Conservation (phyloP, 2,888 invertebrate genomes). For the Schizotus pectinicornis region DNA sequence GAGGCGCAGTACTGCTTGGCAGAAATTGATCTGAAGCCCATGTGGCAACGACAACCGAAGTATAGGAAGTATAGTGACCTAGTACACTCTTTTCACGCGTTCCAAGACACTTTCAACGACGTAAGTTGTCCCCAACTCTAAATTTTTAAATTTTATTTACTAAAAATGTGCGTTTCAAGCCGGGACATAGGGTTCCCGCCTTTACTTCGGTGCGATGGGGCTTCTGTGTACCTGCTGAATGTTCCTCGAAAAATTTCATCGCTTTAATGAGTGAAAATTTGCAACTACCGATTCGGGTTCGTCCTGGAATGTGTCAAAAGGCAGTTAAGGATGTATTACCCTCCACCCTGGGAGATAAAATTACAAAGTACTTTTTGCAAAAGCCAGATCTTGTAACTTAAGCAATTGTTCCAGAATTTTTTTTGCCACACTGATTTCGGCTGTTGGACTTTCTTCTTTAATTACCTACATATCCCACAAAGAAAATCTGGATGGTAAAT, state of each 20-base stretch:
- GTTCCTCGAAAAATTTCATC: slow-evolving; percentile 62
- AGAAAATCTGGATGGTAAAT: neutral
- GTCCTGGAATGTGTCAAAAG: slow-evolving; percentile 44
- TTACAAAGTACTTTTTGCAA: slow-evolving; percentile 33
- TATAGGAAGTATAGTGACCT: slow-evolving; percentile 54
- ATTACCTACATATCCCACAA: too few species aligned
- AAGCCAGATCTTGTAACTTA: too few species aligned
- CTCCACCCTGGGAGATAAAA: slow-evolving; percentile 37
- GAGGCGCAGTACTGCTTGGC: slow-evolving; percentile 67
- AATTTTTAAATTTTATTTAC: slow-evolving; percentile 18
- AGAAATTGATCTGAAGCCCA: slow-evolving; percentile 60
- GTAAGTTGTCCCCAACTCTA: too few species aligned
- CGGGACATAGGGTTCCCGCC: slow-evolving; percentile 66
- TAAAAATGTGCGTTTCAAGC: slow-evolving; percentile 51
- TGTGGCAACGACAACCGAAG: slow-evolving; percentile 43
- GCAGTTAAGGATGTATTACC: slow-evolving; percentile 5
- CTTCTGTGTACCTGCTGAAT: slow-evolving; percentile 65
- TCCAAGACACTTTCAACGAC: slow-evolving; percentile 63
- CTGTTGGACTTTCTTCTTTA: neutral
- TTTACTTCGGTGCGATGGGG: slow-evolving; percentile 66
- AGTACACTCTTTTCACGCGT: slow-evolving; percentile 63
- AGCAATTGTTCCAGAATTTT: slow-evolving; percentile 15
- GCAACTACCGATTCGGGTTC: slow-evolving; percentile 49
- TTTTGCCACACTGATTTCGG: neutral
- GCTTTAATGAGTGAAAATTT: slow-evolving; percentile 54